Conservation (phyloP, 1,140 invertebrate genomes). For the Temnothorax longispinosus region DNA sequence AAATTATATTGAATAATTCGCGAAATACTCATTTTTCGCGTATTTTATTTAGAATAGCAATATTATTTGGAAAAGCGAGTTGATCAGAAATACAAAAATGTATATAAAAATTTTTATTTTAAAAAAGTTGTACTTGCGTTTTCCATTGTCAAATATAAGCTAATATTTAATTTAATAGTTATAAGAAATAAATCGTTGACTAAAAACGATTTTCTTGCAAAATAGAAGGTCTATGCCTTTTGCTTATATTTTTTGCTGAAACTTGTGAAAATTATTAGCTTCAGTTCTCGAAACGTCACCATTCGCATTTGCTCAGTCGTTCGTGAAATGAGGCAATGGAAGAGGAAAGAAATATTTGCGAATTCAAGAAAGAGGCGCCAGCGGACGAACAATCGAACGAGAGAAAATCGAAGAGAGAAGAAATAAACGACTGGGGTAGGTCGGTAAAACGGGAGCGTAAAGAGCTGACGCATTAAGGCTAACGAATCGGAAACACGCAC, state of each 20-base stretch:
- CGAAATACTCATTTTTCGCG: neutral
- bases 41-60: neutral
- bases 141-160: neutral
- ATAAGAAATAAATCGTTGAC: neutral
- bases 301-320: neutral
- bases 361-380: neutral
- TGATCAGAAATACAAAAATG: neutral
- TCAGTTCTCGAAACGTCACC: neutral
- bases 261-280: neutral
- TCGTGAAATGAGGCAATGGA: conserved; percentile 9
- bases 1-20: neutral
- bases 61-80: neutral
- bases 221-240: neutral
- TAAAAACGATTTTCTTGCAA: neutral
- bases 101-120: neutral
- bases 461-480: conserved; percentile 72
- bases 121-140: neutral
- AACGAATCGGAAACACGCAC: conserved; percentile 72
- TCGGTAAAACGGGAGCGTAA: conserved; percentile 59
- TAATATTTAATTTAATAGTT: neutral
- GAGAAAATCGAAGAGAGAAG: neutral
- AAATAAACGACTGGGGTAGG: neutral
- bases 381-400: conserved; percentile 56
- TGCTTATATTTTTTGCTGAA: neutral
- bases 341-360: conserved; percentile 37